phyloP scores from a whole-genome alignment of 2,888 invertebrate species.

The Isotomurus palustris region DNA sequence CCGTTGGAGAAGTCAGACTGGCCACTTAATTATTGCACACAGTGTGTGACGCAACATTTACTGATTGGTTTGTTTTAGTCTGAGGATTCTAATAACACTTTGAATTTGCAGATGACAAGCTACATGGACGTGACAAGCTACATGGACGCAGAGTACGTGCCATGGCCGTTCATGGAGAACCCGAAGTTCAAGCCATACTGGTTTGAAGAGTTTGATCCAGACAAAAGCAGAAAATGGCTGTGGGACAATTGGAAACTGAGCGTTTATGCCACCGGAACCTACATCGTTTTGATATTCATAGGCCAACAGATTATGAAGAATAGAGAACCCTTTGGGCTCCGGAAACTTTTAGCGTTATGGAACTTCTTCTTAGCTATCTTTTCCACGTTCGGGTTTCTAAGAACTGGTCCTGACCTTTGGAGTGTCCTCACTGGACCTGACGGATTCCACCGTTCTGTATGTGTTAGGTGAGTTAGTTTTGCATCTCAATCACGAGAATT shows the following conservation, averaged over 20 bases:
- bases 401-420: slow-evolving; percentile 33
- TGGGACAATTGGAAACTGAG: slow-evolving; percentile 37
- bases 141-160: slow-evolving; percentile 32
- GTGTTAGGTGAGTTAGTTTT: slow-evolving; percentile 28
- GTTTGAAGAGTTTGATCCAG: slow-evolving; percentile 34
- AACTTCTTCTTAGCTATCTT: slow-evolving; percentile 33
- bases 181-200: slow-evolving; percentile 32
- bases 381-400: slow-evolving; percentile 33
- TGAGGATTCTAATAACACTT: too few species aligned
- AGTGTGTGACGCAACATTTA: too few species aligned
- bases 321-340: slow-evolving; percentile 26
- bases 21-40: too few species aligned
- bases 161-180: slow-evolving; percentile 34
- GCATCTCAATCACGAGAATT: not conserved
- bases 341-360: slow-evolving; percentile 26
- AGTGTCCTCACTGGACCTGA: slow-evolving; percentile 23
- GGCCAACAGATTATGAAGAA: slow-evolving; percentile 33
- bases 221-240: slow-evolving; percentile 31
- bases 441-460: slow-evolving; percentile 35
- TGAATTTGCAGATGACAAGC: slow-evolving; percentile 25
- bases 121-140: slow-evolving; percentile 26
- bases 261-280: slow-evolving; percentile 30
- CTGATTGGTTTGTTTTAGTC: too few species aligned
- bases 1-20: too few species aligned
- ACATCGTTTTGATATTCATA: slow-evolving; percentile 28